phyloP scores from a whole-genome alignment of 64 coral and sea anemone species.

The Montipora foliosa region DNA sequence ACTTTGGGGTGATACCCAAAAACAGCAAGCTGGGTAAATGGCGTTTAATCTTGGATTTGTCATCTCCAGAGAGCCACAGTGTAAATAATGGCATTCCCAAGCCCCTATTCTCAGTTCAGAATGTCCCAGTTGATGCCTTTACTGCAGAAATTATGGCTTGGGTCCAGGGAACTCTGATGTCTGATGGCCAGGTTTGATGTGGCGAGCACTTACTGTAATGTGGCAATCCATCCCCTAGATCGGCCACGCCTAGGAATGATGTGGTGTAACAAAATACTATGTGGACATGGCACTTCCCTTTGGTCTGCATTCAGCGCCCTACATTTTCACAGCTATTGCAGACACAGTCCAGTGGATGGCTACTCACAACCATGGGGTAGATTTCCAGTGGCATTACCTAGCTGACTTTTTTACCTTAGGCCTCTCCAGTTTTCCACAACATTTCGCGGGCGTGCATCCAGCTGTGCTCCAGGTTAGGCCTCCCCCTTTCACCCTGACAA shows the following conservation, averaged over 20 bases:
- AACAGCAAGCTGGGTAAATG: not conserved
- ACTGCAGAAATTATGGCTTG: not conserved
- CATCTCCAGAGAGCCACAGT: not conserved
- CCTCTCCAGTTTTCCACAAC: not conserved
- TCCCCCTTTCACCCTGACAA: not conserved
- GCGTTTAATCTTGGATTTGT: not conserved
- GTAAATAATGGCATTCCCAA: not conserved
- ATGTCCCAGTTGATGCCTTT: not conserved
- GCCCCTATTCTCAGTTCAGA: not conserved
- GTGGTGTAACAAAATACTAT: not conserved
- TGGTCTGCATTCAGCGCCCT: not conserved
- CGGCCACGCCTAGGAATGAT: not conserved
- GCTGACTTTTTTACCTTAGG: not conserved
- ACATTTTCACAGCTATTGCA: not conserved
- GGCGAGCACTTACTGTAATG: no score
- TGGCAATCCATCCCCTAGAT: no score
- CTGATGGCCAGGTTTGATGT: not conserved
- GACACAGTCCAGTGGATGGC: not conserved
- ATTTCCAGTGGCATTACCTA: not conserved
- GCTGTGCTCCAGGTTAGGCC: not conserved
- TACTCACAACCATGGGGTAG: not conserved
- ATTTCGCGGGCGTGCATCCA: not conserved
- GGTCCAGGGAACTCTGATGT: not conserved
- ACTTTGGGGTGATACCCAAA: no score
- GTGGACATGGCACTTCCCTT: not conserved